Evolutionary conservation across 2,888 invertebrate species (phyloP).

Genomic region (Aromia moschata): DNA sequence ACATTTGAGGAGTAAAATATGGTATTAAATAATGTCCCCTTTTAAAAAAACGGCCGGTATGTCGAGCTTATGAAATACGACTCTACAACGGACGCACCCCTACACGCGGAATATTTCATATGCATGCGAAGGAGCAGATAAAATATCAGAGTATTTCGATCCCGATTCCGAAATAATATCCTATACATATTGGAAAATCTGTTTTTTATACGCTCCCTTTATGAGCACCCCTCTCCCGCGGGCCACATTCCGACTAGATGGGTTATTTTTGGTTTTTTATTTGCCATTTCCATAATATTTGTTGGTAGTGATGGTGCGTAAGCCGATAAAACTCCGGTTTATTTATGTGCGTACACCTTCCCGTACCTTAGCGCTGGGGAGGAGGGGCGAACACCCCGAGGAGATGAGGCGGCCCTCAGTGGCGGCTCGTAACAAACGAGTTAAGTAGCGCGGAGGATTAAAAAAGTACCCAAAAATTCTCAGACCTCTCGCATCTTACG

Average conservation of each 20-base stretch:
- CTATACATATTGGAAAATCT: slow-evolving; percentile 23
- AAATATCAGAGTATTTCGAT: slow-evolving; percentile 18
- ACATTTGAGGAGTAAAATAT: no score
- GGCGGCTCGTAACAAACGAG: no score
- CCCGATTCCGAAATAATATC: slow-evolving; percentile 24
- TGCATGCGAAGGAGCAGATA: slow-evolving; percentile 16
- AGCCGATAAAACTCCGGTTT: slow-evolving; percentile 46
- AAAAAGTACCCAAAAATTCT: no score
- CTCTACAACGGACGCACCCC: neutral
- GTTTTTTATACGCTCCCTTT: slow-evolving; percentile 21
- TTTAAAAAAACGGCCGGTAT: no score
- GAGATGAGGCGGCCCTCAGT: slow-evolving; percentile 39
- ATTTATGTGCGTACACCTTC: slow-evolving; percentile 43
- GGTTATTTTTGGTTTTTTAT: slow-evolving; percentile 35
- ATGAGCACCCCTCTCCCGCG: slow-evolving; percentile 27
- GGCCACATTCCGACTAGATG: slow-evolving; percentile 29
- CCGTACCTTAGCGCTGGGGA: slow-evolving; percentile 42
- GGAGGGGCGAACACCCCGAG: slow-evolving; percentile 43
- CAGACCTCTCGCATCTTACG: no score
- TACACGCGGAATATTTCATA: slow-evolving; percentile 13
- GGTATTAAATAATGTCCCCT: no score
- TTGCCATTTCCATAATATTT: slow-evolving; percentile 34
- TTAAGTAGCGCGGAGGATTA: no score
- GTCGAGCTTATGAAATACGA: no score
- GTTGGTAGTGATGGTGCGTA: slow-evolving; percentile 30